Conservation (phyloP, 1,140 invertebrate species). For the Rhizoglyphus robini region DNA sequence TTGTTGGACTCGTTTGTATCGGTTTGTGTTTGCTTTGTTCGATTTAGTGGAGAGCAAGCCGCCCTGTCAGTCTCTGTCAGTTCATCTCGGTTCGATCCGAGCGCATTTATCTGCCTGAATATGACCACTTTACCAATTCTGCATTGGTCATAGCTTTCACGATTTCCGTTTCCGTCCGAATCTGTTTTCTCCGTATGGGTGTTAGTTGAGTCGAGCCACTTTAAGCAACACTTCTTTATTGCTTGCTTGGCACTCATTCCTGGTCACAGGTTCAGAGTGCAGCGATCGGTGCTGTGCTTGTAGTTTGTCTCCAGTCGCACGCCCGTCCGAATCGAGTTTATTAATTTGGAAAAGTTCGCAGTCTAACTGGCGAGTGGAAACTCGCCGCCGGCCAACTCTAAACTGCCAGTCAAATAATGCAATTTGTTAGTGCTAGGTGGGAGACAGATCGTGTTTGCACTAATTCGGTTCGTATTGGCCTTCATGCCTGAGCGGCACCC, state of each 20-base stretch:
- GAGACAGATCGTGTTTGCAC: too few species aligned
- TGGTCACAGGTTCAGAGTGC: neutral
- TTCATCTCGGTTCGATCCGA: too few species aligned
- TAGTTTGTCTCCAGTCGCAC: neutral
- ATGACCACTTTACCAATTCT: too few species aligned
- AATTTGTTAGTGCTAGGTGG: too few species aligned
- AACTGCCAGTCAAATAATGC: neutral
- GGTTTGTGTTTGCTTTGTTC: too few species aligned
- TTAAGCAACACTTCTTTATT: neutral
- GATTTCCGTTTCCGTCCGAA: slow-evolving; percentile 10
- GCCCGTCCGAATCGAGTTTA: neutral
- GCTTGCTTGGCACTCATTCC: neutral
- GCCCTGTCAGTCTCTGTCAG: too few species aligned
- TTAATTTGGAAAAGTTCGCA: slow-evolving; percentile 4
- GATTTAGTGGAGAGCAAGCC: too few species aligned
- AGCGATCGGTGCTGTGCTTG: neutral
- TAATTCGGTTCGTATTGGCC: too few species aligned
- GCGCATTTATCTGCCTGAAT: too few species aligned
- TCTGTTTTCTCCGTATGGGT: neutral
- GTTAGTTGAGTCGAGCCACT: neutral
- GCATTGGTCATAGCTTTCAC: neutral
- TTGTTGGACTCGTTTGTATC: too few species aligned
- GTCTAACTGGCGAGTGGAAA: neutral
- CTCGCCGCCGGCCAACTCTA: slow-evolving; percentile 4
- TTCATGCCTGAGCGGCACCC: too few species aligned